A percentile compares a stretch with the other conserved stretches of the same genome.
Evolutionary conservation across 1,140 invertebrate species (phyloP).

Genomic region (Mercenaria mercenaria): DNA sequence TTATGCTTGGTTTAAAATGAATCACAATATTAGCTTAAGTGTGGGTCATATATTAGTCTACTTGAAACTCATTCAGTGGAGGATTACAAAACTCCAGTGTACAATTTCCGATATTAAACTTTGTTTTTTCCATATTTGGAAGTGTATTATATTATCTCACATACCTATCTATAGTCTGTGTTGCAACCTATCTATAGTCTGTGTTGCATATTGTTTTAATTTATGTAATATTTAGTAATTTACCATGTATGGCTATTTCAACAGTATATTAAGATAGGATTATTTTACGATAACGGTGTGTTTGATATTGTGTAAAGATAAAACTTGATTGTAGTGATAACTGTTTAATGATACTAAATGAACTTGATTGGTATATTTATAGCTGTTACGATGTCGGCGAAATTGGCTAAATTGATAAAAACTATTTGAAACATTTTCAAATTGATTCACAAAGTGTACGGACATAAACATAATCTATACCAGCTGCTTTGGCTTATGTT

Average conservation of each 20-base stretch:
- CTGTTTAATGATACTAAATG: slow-evolving; percentile 4
- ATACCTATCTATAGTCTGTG: neutral
- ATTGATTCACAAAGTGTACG: neutral
- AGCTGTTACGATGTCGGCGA: neutral
- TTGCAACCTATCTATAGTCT: neutral
- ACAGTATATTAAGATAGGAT: neutral
- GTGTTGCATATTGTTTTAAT: neutral
- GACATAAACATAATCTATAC: neutral
- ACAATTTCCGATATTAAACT: neutral
- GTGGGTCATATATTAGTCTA: neutral
- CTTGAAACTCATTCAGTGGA: neutral
- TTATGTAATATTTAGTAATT: neutral
- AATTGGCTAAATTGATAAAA: slow-evolving; percentile 16
- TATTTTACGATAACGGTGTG: neutral
- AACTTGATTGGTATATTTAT: neutral
- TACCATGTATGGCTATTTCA: neutral
- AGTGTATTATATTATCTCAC: neutral
- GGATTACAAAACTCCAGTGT: neutral
- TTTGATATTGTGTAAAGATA: slow-evolving; percentile 12
- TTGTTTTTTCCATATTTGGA: neutral
- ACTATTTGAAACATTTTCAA: slow-evolving; percentile 31
- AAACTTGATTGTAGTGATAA: neutral
- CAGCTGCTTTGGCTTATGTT: neutral
- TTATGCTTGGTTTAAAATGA: neutral
- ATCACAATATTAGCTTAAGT: slow-evolving; percentile 23